Percentiles rank a stretch among this genome's conserved stretches.
These are phyloP conservation scores for Pseudomugil gertrudae DNA, from an alignment of 2,797 vertebrate species.

Conservation along the genomic window DNA sequence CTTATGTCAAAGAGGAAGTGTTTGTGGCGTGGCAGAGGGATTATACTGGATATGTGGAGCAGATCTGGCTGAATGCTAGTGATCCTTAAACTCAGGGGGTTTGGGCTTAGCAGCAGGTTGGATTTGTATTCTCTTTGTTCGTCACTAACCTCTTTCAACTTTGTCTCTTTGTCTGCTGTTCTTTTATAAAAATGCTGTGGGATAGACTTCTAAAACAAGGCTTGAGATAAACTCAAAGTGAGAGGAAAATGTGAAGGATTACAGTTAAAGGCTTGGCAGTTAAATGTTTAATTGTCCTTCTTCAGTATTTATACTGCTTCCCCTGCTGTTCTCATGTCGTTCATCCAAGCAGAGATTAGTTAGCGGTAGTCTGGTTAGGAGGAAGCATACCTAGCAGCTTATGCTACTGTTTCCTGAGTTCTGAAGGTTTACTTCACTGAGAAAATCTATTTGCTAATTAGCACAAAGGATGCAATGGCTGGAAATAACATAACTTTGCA, in stretches of 20 bases:
- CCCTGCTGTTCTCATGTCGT: conserved; percentile 1
- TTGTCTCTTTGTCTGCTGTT: conserved; percentile 36
- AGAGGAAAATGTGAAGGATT: conserved; percentile 28
- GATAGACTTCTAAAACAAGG: conserved; percentile 17
- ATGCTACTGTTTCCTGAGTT: background rate
- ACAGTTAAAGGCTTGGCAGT: conserved; percentile 10
- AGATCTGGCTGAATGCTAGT: conserved; percentile 59
- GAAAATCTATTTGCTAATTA: background rate
- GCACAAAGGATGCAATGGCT: background rate
- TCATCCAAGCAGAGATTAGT: background rate
- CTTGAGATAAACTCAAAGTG: conserved; percentile 20
- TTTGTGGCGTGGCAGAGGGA: conserved; percentile 50
- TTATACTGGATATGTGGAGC: conserved; percentile 66
- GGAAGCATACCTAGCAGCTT: background rate
- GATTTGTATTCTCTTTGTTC: conserved; percentile 49
- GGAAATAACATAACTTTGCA: background rate
- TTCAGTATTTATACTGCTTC: conserved; percentile 6
- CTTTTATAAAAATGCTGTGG: conserved; percentile 8
- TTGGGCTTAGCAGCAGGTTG: conserved; percentile 50
- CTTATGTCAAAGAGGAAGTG: conserved; percentile 42
- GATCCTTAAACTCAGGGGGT: conserved; percentile 59
- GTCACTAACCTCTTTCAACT: conserved; percentile 40
- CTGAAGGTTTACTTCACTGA: background rate
- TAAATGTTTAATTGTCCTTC: conserved; percentile 15
- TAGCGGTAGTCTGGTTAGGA: background rate